Percentiles rank a stretch among this genome's conserved stretches.
phyloP scores from a whole-genome alignment of 2,113 vertebrate species.

The Platichthys stellatus region DNA sequence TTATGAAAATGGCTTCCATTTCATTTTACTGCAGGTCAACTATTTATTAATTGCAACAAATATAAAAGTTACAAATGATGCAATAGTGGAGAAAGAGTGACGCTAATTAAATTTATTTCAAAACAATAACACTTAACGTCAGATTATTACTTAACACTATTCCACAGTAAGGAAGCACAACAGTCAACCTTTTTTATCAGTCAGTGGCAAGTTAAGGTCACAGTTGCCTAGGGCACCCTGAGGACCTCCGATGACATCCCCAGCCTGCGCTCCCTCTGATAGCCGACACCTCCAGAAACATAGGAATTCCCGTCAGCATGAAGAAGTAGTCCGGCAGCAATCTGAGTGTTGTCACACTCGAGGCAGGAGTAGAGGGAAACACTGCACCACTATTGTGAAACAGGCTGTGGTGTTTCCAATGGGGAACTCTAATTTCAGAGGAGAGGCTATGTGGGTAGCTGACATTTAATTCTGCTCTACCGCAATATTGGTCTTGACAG shows the following conservation, averaged over 20 bases:
- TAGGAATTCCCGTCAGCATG: constrained; percentile 44
- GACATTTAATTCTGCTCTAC: constrained; percentile 47
- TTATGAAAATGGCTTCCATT: too few species aligned
- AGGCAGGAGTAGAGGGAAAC: constrained; percentile 34
- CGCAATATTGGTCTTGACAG: constrained; percentile 10
- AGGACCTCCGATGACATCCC: constrained; percentile 47
- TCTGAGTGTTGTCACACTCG: constrained; percentile 29
- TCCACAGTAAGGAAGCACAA: constrained; percentile 7
- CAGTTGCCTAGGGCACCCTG: constrained; percentile 16
- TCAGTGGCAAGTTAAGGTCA: constrained; percentile 25
- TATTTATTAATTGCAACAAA: too few species aligned
- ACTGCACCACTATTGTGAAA: constrained; percentile 53
- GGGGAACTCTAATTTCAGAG: constrained; percentile 57
- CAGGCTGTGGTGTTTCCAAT: constrained; percentile 41
- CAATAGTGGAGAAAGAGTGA: neutral
- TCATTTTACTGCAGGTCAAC: neutral
- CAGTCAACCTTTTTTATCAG: neutral
- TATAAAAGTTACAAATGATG: neutral
- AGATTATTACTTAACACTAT: constrained; percentile 1
- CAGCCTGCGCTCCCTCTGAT: constrained; percentile 29
- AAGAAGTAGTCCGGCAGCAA: constrained; percentile 26
- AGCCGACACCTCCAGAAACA: constrained; percentile 27
- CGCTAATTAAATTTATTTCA: neutral
- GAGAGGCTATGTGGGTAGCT: constrained; percentile 34
- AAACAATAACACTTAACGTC: neutral